Conservation (phyloP, 1,140 invertebrate genomes). For the Heliconius nattereri region DNA sequence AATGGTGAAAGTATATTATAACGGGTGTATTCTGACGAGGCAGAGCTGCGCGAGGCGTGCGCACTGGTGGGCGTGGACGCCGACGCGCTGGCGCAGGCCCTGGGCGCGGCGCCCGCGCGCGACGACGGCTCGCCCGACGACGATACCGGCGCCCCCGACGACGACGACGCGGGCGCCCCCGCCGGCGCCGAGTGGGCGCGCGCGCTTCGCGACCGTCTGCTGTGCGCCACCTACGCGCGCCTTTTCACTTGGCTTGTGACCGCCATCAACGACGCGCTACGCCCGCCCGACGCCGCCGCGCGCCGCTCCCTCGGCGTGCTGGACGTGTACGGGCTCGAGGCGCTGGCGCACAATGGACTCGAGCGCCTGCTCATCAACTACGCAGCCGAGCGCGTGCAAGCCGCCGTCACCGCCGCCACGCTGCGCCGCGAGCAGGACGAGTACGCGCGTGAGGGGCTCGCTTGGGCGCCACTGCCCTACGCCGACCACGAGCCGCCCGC, state of each 20-base stretch:
- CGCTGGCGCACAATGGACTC: conserved; percentile 87
- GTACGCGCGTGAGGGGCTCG: conserved; percentile 85
- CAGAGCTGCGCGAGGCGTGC: conserved; percentile 71
- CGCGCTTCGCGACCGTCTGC: conserved; percentile 79
- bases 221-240: conserved; percentile 87
- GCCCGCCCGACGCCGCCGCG: conserved; percentile 49
- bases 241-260: conserved; percentile 90
- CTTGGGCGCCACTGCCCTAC: conserved; percentile 58
- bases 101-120: conserved; percentile 51
- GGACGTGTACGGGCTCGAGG: conserved; percentile 95
- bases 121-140: conserved; percentile 34
- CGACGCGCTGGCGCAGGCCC: conserved; percentile 57
- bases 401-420: conserved; percentile 85
- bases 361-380: conserved; percentile 95
- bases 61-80: conserved; percentile 68
- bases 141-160: conserved; percentile 48
- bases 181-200: conserved; percentile 76
- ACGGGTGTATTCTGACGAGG: neutral
- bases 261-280: conserved; percentile 84
- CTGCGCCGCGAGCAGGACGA: conserved; percentile 92
- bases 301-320: conserved; percentile 87
- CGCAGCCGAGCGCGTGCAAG: conserved; percentile 94
- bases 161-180: conserved; percentile 80
- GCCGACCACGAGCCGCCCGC: conserved; percentile 58
- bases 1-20: no score